Percentiles rank a stretch among this genome's conserved stretches.
These are phyloP conservation scores for Protobothrops mucrosquamatus DNA, from an alignment of 2,113 vertebrate species.

Conservation along the genomic window DNA sequence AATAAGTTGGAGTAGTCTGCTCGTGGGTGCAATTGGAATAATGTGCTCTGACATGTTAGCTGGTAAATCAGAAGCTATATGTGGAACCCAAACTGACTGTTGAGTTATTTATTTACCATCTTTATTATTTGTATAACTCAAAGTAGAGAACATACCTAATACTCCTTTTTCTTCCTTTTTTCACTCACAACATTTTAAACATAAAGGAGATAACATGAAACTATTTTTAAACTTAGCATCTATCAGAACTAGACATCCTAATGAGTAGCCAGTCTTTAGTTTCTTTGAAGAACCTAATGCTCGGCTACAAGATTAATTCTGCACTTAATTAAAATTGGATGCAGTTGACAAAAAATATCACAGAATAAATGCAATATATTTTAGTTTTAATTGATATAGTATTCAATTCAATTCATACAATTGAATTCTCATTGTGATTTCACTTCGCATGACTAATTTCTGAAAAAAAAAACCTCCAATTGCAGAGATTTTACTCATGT, in stretches of 20 bases:
- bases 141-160: neutral
- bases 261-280: neutral
- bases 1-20: neutral
- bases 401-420: neutral
- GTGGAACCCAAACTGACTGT: neutral
- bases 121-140: neutral
- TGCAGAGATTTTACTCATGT: neutral
- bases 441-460: neutral
- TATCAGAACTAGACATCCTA: neutral
- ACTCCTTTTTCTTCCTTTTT: neutral
- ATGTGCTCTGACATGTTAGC: neutral
- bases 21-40: neutral
- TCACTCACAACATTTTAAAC: neutral
- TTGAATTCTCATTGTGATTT: neutral
- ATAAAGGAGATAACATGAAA: neutral
- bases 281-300: neutral
- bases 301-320: neutral
- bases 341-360: neutral
- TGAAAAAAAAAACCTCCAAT: neutral
- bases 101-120: too few relatives aligned
- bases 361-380: neutral
- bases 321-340: neutral
- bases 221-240: neutral
- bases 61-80: neutral
- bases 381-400: neutral